Evolutionary conservation across 2,113 vertebrate species (phyloP).

Genomic region (Montifringilla adamsi): DNA sequence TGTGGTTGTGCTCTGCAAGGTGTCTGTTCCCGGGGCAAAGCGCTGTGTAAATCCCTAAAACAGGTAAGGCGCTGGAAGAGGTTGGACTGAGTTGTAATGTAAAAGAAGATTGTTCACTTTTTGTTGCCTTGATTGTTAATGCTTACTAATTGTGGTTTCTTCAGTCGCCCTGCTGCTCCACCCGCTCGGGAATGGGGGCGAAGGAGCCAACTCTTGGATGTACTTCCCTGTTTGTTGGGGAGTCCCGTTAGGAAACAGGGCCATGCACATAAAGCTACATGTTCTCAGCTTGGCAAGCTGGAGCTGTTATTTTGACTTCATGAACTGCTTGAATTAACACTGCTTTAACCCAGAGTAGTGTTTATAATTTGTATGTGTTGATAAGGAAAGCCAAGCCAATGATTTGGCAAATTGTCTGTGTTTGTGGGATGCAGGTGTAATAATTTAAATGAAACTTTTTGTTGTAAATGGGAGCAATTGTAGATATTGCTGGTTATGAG

Average conservation of each 20-base stretch:
- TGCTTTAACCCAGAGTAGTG: background rate
- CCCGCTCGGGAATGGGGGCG: background rate
- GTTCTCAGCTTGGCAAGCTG: background rate
- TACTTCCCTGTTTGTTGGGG: background rate
- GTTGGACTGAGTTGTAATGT: conserved; percentile 59
- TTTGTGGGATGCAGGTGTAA: background rate
- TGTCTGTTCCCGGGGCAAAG: conserved; percentile 71
- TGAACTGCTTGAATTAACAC: background rate
- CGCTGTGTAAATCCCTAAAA: conserved; percentile 68
- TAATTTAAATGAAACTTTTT: background rate
- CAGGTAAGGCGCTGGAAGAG: conserved; percentile 77
- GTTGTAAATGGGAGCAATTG: background rate
- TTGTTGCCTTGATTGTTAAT: background rate
- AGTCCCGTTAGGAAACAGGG: fast-evolving
- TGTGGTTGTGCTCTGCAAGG: conserved; percentile 65
- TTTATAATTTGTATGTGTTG: background rate
- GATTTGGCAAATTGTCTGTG: background rate
- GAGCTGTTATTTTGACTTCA: background rate
- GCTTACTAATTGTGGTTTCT: background rate
- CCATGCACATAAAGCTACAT: fast-evolving
- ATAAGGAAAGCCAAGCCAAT: background rate
- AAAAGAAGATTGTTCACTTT: conserved; percentile 9
- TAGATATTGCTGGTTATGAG: background rate
- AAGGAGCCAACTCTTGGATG: background rate
- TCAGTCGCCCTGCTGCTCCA: background rate